Percentiles rank a stretch among this genome's conserved stretches.
phyloP scores from a whole-genome alignment of 2,797 vertebrate genomes.

The Myripristis murdjan region DNA sequence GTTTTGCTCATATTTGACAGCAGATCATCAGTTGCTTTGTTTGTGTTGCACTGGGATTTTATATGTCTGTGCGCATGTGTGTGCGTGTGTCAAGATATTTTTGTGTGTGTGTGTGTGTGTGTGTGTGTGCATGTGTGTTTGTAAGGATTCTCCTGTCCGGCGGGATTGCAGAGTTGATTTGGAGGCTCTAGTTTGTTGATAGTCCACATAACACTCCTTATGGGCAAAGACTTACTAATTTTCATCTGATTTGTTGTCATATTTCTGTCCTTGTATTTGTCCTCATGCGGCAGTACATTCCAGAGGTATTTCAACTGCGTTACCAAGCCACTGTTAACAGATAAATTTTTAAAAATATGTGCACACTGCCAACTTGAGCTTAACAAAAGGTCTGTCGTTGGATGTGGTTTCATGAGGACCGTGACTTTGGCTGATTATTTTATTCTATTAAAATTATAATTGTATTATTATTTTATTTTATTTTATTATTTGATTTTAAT shows the following conservation, averaged over 20 bases:
- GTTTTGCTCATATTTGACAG: constrained; percentile 76
- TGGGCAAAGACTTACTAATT: constrained; percentile 49
- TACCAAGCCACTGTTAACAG: not conserved
- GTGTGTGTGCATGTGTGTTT: constrained; percentile 30
- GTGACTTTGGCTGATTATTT: too few relatives aligned
- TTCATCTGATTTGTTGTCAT: constrained; percentile 22
- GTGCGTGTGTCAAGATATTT: too few relatives aligned
- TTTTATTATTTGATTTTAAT: too few relatives aligned
- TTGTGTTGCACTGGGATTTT: constrained; percentile 43
- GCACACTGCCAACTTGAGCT: not conserved
- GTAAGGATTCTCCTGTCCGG: constrained; percentile 23
- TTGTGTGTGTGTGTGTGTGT: constrained; percentile 1
- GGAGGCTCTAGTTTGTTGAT: constrained; percentile 26
- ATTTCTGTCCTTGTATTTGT: not conserved
- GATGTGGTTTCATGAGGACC: too few relatives aligned
- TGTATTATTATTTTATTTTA: too few relatives aligned
- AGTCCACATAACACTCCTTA: constrained; percentile 46
- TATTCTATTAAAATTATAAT: too few relatives aligned
- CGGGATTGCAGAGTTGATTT: constrained; percentile 51
- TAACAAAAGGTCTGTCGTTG: too few relatives aligned
- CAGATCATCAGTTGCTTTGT: constrained; percentile 57
- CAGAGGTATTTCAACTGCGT: not conserved
- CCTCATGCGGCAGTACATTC: not conserved
- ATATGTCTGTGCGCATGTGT: not conserved
- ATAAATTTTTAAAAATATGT: not conserved